Conservation (phyloP, 2,888 invertebrate species). For the Ctena decussata region DNA sequence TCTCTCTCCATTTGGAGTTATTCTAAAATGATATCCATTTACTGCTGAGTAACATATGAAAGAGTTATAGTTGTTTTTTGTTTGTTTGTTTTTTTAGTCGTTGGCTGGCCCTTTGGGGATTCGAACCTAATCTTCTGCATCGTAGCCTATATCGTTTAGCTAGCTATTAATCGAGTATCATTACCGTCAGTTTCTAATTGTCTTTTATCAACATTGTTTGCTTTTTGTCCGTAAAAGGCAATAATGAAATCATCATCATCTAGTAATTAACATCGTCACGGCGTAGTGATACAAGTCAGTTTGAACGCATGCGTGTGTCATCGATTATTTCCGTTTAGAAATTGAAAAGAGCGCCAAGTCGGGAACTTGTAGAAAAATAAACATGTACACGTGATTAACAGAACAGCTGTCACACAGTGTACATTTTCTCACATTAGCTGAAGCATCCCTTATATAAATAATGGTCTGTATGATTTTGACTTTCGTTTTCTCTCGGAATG, state of each 20-base stretch:
- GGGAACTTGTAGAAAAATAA: constrained; percentile 46
- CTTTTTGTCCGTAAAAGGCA: constrained; percentile 46
- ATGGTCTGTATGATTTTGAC: neutral
- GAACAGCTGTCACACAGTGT: constrained; percentile 51
- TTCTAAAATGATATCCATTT: too few relatives aligned
- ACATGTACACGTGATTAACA: constrained; percentile 49
- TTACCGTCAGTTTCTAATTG: too few relatives aligned
- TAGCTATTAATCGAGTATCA: too few relatives aligned
- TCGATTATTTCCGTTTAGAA: constrained; percentile 55
- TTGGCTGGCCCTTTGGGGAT: too few relatives aligned
- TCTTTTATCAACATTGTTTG: too few relatives aligned
- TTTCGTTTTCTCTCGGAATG: neutral
- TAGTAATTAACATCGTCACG: constrained; percentile 56
- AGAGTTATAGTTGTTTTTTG: too few relatives aligned
- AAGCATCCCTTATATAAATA: constrained; percentile 36
- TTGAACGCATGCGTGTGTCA: constrained; percentile 59
- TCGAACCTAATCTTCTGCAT: too few relatives aligned
- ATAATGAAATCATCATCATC: constrained; percentile 60
- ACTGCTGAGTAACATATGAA: too few relatives aligned
- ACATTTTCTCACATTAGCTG: constrained; percentile 62
- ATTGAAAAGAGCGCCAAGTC: constrained; percentile 45
- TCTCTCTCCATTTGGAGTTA: too few relatives aligned
- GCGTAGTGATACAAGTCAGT: constrained; percentile 15
- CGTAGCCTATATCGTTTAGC: too few relatives aligned
- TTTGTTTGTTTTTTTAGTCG: too few relatives aligned